Percentiles rank a stretch among this genome's conserved stretches.
Evolutionary conservation across 2,797 vertebrate genomes (phyloP).

Genomic region (Chelon labrosus): DNA sequence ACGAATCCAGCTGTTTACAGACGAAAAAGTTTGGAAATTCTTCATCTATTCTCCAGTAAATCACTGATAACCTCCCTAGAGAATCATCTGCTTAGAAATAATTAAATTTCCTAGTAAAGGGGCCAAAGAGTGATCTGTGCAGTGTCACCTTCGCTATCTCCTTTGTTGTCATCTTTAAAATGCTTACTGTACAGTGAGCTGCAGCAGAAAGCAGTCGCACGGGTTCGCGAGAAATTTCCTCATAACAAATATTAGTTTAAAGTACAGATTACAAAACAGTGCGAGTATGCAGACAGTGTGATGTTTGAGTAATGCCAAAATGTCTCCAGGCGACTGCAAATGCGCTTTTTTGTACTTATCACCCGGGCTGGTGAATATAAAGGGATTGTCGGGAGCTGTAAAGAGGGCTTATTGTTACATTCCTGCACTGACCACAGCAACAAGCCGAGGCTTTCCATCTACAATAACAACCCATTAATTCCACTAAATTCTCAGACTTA

Average conservation of each 20-base stretch:
- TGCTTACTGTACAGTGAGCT: background rate
- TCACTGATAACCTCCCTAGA: background rate
- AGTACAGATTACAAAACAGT: conserved; percentile 22
- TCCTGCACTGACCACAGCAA: conserved; percentile 51
- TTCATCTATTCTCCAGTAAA: conserved; percentile 5
- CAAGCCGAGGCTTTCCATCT: conserved; percentile 41
- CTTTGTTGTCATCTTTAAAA: conserved; percentile 11
- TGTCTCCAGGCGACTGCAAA: conserved; percentile 39
- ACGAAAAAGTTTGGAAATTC: background rate
- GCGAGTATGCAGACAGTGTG: conserved; percentile 1
- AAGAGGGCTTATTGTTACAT: conserved; percentile 66
- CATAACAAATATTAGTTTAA: conserved; percentile 33
- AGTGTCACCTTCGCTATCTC: conserved; percentile 1
- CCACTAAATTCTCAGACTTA: conserved; percentile 56
- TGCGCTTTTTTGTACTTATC: conserved; percentile 65
- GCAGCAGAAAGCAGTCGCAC: conserved; percentile 18
- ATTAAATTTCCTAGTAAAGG: conserved; percentile 13
- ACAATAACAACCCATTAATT: conserved; percentile 57
- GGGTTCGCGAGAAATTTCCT: conserved; percentile 29
- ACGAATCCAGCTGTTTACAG: background rate
- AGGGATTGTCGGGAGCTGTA: conserved; percentile 56
- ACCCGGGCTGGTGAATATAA: conserved; percentile 41
- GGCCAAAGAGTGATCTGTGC: conserved; percentile 1
- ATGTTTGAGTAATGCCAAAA: conserved; percentile 47
- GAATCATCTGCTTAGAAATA: conserved; percentile 13